phyloP scores from a whole-genome alignment of 2,888 invertebrate species.

The Kuschelorhynchus macadamiae region DNA sequence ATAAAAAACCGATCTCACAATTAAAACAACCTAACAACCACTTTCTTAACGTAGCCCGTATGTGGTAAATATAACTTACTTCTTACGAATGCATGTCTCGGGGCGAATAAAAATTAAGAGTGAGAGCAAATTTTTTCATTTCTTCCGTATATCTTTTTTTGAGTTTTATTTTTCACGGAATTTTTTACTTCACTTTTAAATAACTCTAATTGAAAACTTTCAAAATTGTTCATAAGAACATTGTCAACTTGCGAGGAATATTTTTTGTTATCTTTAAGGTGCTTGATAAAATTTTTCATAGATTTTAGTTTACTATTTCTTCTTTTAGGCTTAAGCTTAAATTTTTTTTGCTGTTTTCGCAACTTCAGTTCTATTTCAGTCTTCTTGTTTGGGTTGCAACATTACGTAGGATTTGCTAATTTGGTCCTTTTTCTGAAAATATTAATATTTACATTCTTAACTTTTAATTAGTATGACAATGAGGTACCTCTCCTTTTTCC shows the following conservation, averaged over 20 bases:
- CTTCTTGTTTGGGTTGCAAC: conserved; percentile 8
- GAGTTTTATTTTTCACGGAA: conserved; percentile 6
- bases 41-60: conserved; percentile 6
- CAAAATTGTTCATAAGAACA: conserved; percentile 15
- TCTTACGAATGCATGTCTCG: not conserved
- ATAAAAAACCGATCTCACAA: conserved; percentile 10
- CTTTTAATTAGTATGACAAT: too few relatives aligned
- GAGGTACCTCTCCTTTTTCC: too few relatives aligned
- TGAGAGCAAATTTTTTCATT: conserved; percentile 16
- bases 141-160: conserved; percentile 3
- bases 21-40: not conserved
- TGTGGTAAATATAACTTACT: not conserved
- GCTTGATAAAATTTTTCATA: conserved; percentile 4
- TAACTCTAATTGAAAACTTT: not conserved
- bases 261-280: not conserved
- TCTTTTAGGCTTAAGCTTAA: conserved; percentile 3
- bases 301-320: conserved; percentile 2
- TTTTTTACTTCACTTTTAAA: not conserved
- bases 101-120: conserved; percentile 6
- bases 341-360: not conserved
- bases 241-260: not conserved
- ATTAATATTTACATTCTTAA: too few relatives aligned
- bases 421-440: too few relatives aligned
- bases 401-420: not conserved
- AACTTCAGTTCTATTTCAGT: conserved; percentile 5